Percentiles rank a stretch among this genome's conserved stretches.
phyloP scores from a whole-genome alignment of 2,113 vertebrate genomes.

The Cygnus buccinator region DNA sequence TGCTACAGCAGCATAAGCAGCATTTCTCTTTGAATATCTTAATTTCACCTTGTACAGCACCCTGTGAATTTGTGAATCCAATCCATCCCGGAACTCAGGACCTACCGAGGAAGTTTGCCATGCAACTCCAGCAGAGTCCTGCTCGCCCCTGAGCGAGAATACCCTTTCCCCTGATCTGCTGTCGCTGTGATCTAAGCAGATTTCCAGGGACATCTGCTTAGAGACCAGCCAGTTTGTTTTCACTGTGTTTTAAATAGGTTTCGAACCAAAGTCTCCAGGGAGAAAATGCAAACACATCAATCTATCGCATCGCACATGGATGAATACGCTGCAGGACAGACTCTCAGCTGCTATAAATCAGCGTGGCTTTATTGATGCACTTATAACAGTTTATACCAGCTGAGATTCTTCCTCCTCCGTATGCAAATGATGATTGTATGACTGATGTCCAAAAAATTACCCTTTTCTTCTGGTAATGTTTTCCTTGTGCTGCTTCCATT shows the following conservation, averaged over 20 bases:
- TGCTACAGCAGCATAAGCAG: background rate
- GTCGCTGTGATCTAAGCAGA: background rate
- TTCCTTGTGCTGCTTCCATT: background rate
- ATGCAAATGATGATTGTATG: background rate
- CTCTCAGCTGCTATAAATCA: conserved; percentile 55
- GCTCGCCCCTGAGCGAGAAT: background rate
- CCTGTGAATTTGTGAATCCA: background rate
- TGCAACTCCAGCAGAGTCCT: background rate
- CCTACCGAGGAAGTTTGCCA: background rate
- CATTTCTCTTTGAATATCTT: background rate
- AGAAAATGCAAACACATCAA: conserved; percentile 32
- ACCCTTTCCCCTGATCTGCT: background rate
- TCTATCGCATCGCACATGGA: background rate
- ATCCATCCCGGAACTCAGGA: background rate
- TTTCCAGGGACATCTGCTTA: conserved; percentile 46
- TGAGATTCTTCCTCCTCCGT: conserved; percentile 15
- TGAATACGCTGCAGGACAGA: background rate
- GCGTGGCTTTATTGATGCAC: background rate
- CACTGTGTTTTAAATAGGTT: conserved; percentile 52
- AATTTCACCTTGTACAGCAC: background rate
- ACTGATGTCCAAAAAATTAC: background rate
- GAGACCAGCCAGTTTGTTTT: conserved; percentile 43
- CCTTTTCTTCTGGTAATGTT: background rate
- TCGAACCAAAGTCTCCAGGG: conserved; percentile 40
- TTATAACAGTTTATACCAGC: background rate